phyloP scores from a whole-genome alignment of 2,888 invertebrate genomes.

The Oscheius sp. region DNA sequence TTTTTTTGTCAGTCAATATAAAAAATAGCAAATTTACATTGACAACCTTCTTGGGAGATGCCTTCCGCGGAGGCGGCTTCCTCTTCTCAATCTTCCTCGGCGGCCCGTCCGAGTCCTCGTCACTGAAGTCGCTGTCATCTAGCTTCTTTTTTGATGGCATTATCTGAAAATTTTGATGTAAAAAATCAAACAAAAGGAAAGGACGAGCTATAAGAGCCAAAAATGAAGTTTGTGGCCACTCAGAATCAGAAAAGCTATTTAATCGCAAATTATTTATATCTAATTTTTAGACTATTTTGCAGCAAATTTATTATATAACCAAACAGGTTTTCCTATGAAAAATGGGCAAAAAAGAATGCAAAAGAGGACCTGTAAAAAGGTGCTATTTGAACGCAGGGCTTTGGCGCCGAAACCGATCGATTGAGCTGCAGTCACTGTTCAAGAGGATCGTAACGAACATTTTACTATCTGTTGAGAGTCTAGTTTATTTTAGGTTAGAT shows the following conservation, averaged over 20 bases:
- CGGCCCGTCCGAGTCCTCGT: background rate
- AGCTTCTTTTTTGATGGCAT: constrained; percentile 27
- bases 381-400: too few relatives aligned
- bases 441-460: too few relatives aligned
- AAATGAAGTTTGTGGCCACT: too few relatives aligned
- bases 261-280: too few relatives aligned
- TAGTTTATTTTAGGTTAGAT: too few relatives aligned
- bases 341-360: background rate
- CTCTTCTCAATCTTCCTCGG: background rate
- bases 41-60: constrained; percentile 16
- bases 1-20: background rate
- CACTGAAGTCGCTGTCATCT: constrained; percentile 23
- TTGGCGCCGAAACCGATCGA: too few relatives aligned
- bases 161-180: background rate
- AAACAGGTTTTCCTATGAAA: background rate
- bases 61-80: background rate
- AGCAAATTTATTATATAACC: background rate
- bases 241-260: too few relatives aligned
- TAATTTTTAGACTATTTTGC: too few relatives aligned
- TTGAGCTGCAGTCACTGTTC: too few relatives aligned
- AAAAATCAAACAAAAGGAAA: background rate
- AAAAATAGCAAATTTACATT: constrained; percentile 2
- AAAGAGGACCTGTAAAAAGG: too few relatives aligned
- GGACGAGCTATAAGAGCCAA: too few relatives aligned
- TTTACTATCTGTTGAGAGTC: too few relatives aligned